A percentile compares a stretch with the other conserved stretches of the same genome.
Conservation (phyloP, 2,113 vertebrate genomes). For the Carassius carassius region DNA sequence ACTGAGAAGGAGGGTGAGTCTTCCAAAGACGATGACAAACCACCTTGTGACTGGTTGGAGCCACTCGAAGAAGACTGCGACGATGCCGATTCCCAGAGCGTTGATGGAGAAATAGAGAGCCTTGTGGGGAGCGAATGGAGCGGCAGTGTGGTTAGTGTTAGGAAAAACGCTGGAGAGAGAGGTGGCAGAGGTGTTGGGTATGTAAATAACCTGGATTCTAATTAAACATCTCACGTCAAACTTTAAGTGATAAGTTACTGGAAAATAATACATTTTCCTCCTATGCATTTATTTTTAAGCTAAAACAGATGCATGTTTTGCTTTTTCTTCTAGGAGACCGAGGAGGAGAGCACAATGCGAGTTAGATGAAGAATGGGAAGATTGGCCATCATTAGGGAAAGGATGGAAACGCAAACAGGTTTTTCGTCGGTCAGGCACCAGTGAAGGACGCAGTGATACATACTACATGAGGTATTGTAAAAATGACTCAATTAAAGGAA, state of each 20-base stretch:
- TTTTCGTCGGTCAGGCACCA: slow-evolving; percentile 80
- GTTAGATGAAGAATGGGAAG: slow-evolving; percentile 79
- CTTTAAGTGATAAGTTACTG: background rate
- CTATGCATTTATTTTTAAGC: background rate
- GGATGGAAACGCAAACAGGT: slow-evolving; percentile 88
- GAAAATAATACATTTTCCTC: background rate
- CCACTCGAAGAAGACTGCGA: slow-evolving; percentile 75
- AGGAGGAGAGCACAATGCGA: background rate
- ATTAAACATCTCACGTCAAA: background rate
- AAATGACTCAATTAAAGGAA: background rate
- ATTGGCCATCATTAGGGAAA: slow-evolving; percentile 79
- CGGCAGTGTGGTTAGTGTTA: slow-evolving; percentile 65
- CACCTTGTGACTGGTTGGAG: slow-evolving; percentile 76
- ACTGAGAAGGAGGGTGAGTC: slow-evolving; percentile 33
- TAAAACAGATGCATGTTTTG: background rate
- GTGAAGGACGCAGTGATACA: slow-evolving; percentile 82
- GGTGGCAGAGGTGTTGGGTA: slow-evolving; percentile 32
- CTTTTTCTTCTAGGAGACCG: background rate
- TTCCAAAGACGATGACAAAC: slow-evolving; percentile 50
- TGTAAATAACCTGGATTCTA: slow-evolving; percentile 7
- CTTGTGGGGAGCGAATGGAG: slow-evolving; percentile 72
- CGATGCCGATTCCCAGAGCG: slow-evolving; percentile 62
- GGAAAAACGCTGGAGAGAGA: slow-evolving; percentile 53
- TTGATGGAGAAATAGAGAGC: slow-evolving; percentile 69
- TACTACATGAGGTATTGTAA: slow-evolving; percentile 84